phyloP scores from a whole-genome alignment of 1,140 invertebrate genomes.

The Microplitis demolitor region DNA sequence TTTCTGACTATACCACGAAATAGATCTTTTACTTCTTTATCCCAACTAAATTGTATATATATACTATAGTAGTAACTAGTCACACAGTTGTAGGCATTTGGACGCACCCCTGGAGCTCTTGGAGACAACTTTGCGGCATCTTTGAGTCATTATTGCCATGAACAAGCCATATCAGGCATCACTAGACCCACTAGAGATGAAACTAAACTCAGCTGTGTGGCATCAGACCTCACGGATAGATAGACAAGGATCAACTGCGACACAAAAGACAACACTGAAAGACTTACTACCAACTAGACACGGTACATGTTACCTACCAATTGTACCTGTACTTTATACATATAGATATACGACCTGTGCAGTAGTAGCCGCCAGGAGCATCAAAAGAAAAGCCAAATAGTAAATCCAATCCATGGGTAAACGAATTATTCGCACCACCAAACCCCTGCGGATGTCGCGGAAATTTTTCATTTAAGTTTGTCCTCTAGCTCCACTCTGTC shows the following conservation, averaged over 20 bases:
- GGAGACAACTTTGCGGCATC: background rate
- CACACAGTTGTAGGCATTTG: background rate
- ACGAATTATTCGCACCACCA: background rate
- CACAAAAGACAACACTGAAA: background rate
- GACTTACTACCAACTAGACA: background rate
- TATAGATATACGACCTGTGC: too few species aligned
- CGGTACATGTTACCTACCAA: background rate
- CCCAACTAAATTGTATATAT: background rate
- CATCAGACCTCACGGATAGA: background rate
- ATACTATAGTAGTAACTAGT: too few species aligned
- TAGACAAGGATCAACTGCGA: background rate
- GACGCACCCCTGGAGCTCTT: background rate
- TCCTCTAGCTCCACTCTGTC: too few species aligned
- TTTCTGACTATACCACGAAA: background rate
- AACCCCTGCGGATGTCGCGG: constrained; percentile 1
- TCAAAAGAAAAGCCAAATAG: constrained; percentile 1
- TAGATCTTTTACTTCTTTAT: background rate
- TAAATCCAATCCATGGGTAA: background rate
- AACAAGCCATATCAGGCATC: background rate
- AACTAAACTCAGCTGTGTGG: background rate
- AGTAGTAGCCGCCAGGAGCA: background rate
- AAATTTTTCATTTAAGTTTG: background rate
- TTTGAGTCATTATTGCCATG: background rate
- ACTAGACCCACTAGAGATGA: too few species aligned
- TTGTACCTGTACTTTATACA: too few species aligned